Conservation (phyloP, 1,140 invertebrate genomes). For the Danaus melanippus region DNA sequence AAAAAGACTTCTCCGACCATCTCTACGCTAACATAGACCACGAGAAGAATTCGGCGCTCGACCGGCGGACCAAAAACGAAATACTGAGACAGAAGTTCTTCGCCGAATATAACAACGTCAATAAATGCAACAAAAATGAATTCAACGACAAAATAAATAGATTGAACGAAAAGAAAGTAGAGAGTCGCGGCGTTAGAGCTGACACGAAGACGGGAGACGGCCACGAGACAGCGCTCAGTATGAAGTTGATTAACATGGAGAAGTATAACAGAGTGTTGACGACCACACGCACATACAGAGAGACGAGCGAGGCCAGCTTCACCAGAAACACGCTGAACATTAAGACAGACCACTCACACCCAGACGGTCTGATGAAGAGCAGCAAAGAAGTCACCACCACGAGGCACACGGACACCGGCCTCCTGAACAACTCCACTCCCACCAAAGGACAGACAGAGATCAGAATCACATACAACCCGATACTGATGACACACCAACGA, state of each 20-base stretch:
- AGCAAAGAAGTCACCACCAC: slow-evolving; percentile 61
- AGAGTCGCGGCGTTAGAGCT: slow-evolving; percentile 61
- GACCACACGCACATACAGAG: slow-evolving; percentile 52
- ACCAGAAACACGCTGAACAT: slow-evolving; percentile 49
- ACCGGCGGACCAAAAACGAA: slow-evolving; percentile 49
- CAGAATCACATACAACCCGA: slow-evolving; percentile 67
- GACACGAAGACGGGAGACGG: slow-evolving; percentile 54
- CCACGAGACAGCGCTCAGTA: slow-evolving; percentile 53
- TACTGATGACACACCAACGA: slow-evolving; percentile 55
- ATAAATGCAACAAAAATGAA: slow-evolving; percentile 39
- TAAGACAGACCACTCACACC: slow-evolving; percentile 20
- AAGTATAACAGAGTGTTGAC: slow-evolving; percentile 58
- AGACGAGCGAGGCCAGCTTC: slow-evolving; percentile 55
- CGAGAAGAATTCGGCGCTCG: slow-evolving; percentile 28
- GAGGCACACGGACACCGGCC: slow-evolving; percentile 37
- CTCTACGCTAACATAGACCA: slow-evolving; percentile 50
- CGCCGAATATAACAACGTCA: slow-evolving; percentile 26
- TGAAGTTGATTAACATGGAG: slow-evolving; percentile 57
- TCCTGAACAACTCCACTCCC: slow-evolving; percentile 33
- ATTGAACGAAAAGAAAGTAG: slow-evolving; percentile 58
- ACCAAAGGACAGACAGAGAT: slow-evolving; percentile 60
- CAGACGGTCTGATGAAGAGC: slow-evolving; percentile 29
- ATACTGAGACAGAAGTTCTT: slow-evolving; percentile 58
- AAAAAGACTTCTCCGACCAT: slow-evolving; percentile 60
- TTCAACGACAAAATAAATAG: slow-evolving; percentile 52